Base-by-base conservation (phyloP, 1,140 invertebrate species). In the Calephelis nemesis region DNA sequence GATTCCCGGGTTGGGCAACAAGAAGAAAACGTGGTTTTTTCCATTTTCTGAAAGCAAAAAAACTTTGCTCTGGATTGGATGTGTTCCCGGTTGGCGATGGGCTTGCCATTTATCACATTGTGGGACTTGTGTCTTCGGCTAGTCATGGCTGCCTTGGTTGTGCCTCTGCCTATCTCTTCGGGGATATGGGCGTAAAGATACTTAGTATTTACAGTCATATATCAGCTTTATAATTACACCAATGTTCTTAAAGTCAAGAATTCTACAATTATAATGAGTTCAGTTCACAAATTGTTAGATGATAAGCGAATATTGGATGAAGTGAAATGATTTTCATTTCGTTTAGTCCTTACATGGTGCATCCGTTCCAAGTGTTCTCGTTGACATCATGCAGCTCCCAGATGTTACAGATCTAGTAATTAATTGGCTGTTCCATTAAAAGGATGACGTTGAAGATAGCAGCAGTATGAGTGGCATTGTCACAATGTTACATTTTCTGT, bases 301-400 rank as follows among this genome's bases (percentile, higher is more conserved):
- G 54, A 58, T 6, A 58, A 30, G 19, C 54, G 54, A 58, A 39
- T 58, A 58, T 58, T 58, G 54, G 39, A 58, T 11, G 30, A 40
- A 58, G 54, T 58, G 54, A 40, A 58, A 58, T 58, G 54, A 58
- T 40, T 30, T 12, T 19, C 1, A 12, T 30, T 58, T 58, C 42
- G 10, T 30, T 58, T 58, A 58, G 54, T 58, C 54, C 30, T 58
- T 39, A 58, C 54, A 30, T 58, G 54, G 54, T 30, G 19, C 54
- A 39, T 12, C 30, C 54, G 54, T 19, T 58, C 39, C 54, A 58
- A 58, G 54, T 58, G 11, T 39, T 58, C 54, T 58, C 54, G 5
- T 58, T 30, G 39, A 15, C 5, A 58, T 19, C 54, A 30, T 7
- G 30, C 39, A 39, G 54, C 54, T 58, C 54, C 19, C 30, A 39